Base-by-base conservation (phyloP, 2,113 vertebrate species). In the Calypte anna region DNA sequence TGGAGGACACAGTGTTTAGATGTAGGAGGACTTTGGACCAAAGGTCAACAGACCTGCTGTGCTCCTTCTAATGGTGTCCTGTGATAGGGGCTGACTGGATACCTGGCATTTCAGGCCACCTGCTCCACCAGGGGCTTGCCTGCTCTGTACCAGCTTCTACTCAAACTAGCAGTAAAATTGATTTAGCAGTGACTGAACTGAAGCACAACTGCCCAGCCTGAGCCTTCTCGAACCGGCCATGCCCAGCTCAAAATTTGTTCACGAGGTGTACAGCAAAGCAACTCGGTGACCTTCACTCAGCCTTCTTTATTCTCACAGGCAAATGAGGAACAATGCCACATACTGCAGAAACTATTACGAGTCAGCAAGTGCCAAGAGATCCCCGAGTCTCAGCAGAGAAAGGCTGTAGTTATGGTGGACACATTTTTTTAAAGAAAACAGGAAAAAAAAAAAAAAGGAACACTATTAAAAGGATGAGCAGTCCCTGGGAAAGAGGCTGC, bases 401-500 rank as follows among this genome's bases (percentile, higher is more conserved):
- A 6, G 4, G 25, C 7, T 66, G 25, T 50, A 74, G 76, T 16
- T 14, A 66, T 7, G 5, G 14, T 27, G 18, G 59, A 86, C 10
- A 38, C 18, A 14, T 43, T 8, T 50, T 50, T 50, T 50, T 21
- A 54, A 38, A 61, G 16, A 27, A 27, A 53, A 53, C 20, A 44
- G 17, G 13, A 54, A 51, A 10, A 44, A 36, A 50, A 50, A 27
- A 7, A 24, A 54, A 15, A 16, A 17, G 44, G 44, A 87, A 33
- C 0, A 0, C n/a, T 82, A 46, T 75, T 87, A 87, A 59, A 86
- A 73, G 67, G 51, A 69, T 63, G 75, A 91, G 36, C 64, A 81
- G 90, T 55, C 53, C 50, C 79, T 86, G 94, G 85, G 85, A 95
- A 96, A 92, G 79, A 72, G 28, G 48, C 79, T 95, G 81, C 64